A percentile compares a stretch with the other conserved stretches of the same genome.
Evolutionary conservation across 2,113 vertebrate species (phyloP).

Genomic region (Anhinga anhinga): DNA sequence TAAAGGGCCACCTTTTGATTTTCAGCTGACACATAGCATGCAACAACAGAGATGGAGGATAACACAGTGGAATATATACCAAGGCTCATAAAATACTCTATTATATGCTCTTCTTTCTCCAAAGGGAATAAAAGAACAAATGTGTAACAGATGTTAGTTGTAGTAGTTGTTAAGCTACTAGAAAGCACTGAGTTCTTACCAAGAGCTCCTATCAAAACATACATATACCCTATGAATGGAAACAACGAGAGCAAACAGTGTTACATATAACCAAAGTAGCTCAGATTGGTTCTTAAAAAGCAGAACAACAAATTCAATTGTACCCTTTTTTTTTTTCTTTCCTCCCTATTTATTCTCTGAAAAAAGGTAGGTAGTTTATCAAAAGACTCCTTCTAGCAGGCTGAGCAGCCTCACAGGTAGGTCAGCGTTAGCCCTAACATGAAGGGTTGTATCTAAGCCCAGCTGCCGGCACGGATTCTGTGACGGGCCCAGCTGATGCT

Average conservation of each 20-base stretch:
- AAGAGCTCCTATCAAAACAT: neutral
- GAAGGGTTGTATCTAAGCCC: rapidly evolving
- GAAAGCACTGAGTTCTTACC: neutral
- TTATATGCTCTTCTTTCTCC: neutral
- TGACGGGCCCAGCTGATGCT: neutral
- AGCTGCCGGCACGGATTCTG: neutral
- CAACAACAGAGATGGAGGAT: neutral
- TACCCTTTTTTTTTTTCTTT: neutral
- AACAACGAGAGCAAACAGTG: neutral
- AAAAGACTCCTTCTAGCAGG: neutral
- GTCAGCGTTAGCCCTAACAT: rapidly evolving
- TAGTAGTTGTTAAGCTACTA: neutral
- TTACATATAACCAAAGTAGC: neutral
- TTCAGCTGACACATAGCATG: neutral
- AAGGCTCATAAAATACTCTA: neutral
- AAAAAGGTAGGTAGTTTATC: rapidly evolving
- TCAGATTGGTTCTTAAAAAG: neutral
- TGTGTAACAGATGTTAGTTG: neutral
- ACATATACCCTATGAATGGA: rapidly evolving
- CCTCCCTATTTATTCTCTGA: neutral
- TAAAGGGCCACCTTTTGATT: neutral
- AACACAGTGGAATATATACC: rapidly evolving
- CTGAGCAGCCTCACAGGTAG: too few relatives aligned
- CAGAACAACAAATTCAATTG: neutral
- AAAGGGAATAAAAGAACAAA: neutral